Evolutionary conservation across 2,113 vertebrate genomes (phyloP), one percentile per base, ranked within the genome.

Genomic region (Cynopterus brachyotis): DNA sequence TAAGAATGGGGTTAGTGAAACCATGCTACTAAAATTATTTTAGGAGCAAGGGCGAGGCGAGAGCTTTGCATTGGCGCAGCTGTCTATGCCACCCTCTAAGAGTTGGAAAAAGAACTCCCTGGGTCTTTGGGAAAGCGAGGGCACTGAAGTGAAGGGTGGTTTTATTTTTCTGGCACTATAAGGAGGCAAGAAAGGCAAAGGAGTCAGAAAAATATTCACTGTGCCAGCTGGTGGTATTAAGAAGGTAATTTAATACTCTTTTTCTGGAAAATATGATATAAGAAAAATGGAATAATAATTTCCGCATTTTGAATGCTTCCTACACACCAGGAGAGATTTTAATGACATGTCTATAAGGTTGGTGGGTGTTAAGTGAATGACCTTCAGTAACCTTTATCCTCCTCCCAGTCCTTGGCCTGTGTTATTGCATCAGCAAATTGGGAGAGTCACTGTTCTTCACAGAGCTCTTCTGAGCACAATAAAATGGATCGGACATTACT

Each of bases 171-270:
- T 69, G 73, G 50, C 24, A 7, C 10, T 26, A 10, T 37, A 32
- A 78, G 45, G 59, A 96, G 53, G 15, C 45, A 69, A 22, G 47
- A 91, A 78, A 78, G 55, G 66, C 40, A 66, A 47, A 93, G 66
- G 53, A 81, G 35, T 81, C 73, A 50, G 53, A 50, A 45, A 40
- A 47, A 13, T 12, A 35, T 35, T 79, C 28, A 37, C 76, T 19
- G 72, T n/a, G 47, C 53, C 88, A 93, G 35, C 55, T 73, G 87
- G 47, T 60, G 30, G 37, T 20, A 73, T 50, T 30, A 28, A 95
- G 42, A 73, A 86, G 37, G 47, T 37, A 72, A 81, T 55, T 93
- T 66, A 89, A 80, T 83, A 55, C 9, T 5, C 86, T 59, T 42
- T 57, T 87, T 19, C 40, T 37, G 19, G 79, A 91, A 47, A 62